A percentile compares a stretch with the other conserved stretches of the same genome.
Conservation (phyloP, 2,113 vertebrate genomes). For the Phylloscopus trochiloides region DNA sequence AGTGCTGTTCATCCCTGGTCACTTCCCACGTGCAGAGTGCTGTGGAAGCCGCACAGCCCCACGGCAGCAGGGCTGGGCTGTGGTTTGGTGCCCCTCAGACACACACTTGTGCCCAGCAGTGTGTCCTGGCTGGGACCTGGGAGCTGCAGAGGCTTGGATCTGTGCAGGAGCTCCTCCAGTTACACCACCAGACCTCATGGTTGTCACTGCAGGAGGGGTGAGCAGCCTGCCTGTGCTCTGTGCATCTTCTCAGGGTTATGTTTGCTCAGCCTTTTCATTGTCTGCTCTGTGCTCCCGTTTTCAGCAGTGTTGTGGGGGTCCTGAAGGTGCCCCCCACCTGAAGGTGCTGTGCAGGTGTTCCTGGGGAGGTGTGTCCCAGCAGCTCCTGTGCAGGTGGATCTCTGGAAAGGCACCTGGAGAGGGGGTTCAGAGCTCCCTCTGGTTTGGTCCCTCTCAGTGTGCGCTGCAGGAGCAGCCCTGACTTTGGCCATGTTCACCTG, state of each 20-base stretch:
- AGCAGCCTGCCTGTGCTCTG: background rate
- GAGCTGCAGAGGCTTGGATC: background rate
- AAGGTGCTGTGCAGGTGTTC: rapidly evolving
- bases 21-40: rapidly evolving
- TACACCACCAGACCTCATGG: rapidly evolving
- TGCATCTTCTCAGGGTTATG: rapidly evolving
- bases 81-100: background rate
- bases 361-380: background rate
- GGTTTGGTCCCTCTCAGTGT: background rate
- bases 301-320: background rate
- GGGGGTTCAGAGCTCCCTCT: background rate
- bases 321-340: background rate
- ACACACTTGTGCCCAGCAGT: rapidly evolving
- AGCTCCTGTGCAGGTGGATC: background rate
- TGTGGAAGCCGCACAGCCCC: rapidly evolving
- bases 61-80: background rate
- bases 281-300: background rate
- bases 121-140: background rate
- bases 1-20: background rate
- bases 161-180: background rate
- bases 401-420: background rate
- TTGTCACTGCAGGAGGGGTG: background rate
- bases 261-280: too few relatives aligned
- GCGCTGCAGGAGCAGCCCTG: rapidly evolving
- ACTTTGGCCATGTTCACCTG: background rate